Base-by-base conservation (phyloP, 2,797 vertebrate species). In the Acrossocheilus wenchowensis region DNA sequence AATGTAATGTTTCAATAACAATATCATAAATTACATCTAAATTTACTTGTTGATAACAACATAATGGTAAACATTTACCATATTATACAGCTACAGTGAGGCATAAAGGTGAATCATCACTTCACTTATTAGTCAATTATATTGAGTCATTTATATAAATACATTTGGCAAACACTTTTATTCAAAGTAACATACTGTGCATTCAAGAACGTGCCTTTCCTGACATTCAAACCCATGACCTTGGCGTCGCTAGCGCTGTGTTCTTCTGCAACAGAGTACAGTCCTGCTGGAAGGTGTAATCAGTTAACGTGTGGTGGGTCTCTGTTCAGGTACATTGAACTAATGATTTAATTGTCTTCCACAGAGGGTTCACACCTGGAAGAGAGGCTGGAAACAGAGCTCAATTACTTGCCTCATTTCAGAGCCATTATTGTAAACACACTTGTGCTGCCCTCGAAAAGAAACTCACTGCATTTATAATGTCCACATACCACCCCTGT, bases 271-370 rank as follows among this genome's bases (percentile, higher is more conserved):
- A 52, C 74, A 81, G 57, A n/a, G 54, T 74, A 30, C 34, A 79
- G 79, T 74, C 81, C 78, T 83, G 30, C 39, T 90, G 85, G 86
- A 69, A 73, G 90, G 84, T 85, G 90, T 90, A 88, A 85, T 88
- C 86, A 90, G 77, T 89, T 68, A 84, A 84, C 87, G 62, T 85
- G 83, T 60, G 77, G 60, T 88, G 52, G 54, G n/a, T 91, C 60
- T 84, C 89, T 90, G 92, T 90, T 93, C 90, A 90, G 89, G 89
- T 87, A 80, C 87, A 88, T 90, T 88, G 86, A 88, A 89, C 86
- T 90, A 93, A 93, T 91, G 86, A 91, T 87, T 91, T 91, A 89
- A 94, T 90, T 90, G 89, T 74, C 81, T 45, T 84, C 66, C 62
- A 78, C 81, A 74, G 64, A 78, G 26, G 91, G 90, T 90, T 90